These are phyloP conservation scores for Sesamia nonagrioides DNA, from an alignment of 1,140 invertebrate species.

Conservation along the genomic window DNA sequence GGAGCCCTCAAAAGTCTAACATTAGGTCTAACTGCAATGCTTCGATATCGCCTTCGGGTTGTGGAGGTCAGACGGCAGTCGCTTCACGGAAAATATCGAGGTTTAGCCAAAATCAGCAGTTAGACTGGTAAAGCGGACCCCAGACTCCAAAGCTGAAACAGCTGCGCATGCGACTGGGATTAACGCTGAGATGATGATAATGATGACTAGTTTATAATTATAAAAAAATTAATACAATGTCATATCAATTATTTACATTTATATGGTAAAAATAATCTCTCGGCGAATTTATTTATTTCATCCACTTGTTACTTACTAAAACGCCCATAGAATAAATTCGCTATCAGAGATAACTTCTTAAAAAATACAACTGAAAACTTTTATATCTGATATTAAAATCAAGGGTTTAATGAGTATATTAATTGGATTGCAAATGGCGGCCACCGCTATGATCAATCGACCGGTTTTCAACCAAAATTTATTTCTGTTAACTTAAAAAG, in stretches of 20 bases:
- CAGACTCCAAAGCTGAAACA: too few species aligned
- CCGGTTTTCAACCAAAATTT: constrained; percentile 8
- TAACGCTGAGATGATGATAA: too few species aligned
- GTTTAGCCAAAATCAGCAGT: too few species aligned
- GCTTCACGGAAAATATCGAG: too few species aligned
- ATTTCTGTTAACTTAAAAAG: constrained; percentile 1
- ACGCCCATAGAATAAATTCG: constrained; percentile 26
- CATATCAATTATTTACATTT: background rate
- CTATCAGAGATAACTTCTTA: constrained; percentile 34
- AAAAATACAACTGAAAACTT: constrained; percentile 61
- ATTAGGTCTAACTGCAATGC: too few species aligned
- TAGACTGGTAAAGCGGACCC: too few species aligned
- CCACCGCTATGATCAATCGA: constrained; percentile 5
- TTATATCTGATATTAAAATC: constrained; percentile 67
- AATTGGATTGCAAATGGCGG: constrained; percentile 62
- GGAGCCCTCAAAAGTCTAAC: too few species aligned
- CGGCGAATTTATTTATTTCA: background rate
- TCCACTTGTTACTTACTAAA: background rate
- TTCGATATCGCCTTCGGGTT: too few species aligned
- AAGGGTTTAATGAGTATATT: constrained; percentile 75
- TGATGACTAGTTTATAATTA: too few species aligned
- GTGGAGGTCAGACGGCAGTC: too few species aligned
- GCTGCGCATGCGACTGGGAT: too few species aligned
- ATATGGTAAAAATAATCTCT: background rate
- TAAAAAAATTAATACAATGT: too few species aligned